phyloP scores from a whole-genome alignment of 1,140 invertebrate species.

The Sinella curviseta region DNA sequence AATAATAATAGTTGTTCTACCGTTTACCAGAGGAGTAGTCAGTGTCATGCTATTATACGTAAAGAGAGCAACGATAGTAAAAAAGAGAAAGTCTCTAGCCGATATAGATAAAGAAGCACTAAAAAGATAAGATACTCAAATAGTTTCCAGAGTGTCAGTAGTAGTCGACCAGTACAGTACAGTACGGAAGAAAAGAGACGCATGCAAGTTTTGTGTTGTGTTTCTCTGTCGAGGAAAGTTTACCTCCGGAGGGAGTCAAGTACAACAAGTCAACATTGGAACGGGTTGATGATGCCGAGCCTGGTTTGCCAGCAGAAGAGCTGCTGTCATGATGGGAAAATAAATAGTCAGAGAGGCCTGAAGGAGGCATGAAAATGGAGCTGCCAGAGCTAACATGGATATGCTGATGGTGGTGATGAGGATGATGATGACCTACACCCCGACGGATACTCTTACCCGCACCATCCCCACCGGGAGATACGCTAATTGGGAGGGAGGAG shows the following conservation, averaged over 20 bases:
- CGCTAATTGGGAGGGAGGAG: neutral
- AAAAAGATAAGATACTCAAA: too few species aligned
- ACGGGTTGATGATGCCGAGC: neutral
- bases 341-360: neutral
- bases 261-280: slow-evolving; percentile 13
- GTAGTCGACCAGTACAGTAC: neutral
- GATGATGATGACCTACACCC: neutral
- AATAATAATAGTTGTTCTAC: neutral
- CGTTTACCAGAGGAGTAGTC: neutral
- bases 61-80: neutral
- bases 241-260: neutral
- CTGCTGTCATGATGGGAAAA: neutral
- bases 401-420: neutral
- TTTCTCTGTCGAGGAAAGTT: neutral
- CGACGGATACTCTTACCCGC: neutral
- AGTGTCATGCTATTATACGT: neutral
- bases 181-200: neutral
- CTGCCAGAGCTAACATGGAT: neutral
- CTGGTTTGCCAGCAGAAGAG: neutral
- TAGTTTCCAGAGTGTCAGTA: neutral
- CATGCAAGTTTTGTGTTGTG: slow-evolving; percentile 3
- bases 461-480: neutral
- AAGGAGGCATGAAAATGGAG: neutral
- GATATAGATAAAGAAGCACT: too few species aligned
- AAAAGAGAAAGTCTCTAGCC: too few species aligned